These are phyloP conservation scores for Tanypteryx hageni DNA, from an alignment of 2,888 invertebrate species.

Conservation along the genomic window DNA sequence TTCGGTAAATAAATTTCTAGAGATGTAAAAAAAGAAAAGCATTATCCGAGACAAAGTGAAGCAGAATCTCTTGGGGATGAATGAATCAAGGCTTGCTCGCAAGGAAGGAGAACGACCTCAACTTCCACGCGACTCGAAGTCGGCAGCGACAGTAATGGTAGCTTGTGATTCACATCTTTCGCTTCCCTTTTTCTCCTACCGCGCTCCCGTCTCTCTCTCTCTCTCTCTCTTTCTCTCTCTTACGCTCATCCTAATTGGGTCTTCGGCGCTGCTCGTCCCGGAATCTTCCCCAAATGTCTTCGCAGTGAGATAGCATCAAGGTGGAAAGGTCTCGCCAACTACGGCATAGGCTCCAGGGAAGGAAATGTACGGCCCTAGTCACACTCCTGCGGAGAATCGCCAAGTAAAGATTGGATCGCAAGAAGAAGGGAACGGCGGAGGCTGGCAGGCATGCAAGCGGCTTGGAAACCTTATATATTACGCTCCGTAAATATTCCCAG, in stretches of 20 bases:
- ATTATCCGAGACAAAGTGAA: too few relatives aligned
- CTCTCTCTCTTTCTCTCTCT: neutral
- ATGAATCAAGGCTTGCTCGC: too few relatives aligned
- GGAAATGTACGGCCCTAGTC: neutral
- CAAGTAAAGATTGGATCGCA: neutral
- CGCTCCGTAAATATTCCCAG: neutral
- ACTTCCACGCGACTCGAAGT: too few relatives aligned
- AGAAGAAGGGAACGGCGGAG: neutral
- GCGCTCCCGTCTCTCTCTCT: neutral
- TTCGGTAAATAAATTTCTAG: too few relatives aligned
- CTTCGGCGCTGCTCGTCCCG: neutral
- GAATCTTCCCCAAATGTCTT: neutral
- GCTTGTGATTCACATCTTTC: too few relatives aligned
- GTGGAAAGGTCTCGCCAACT: neutral
- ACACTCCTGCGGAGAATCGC: neutral
- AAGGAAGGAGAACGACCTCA: too few relatives aligned
- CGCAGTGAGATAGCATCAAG: neutral
- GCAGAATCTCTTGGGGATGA: too few relatives aligned
- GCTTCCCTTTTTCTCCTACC: too few relatives aligned
- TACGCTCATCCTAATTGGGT: conserved; percentile 40
- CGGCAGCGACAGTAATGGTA: too few relatives aligned
- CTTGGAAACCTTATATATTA: neutral
- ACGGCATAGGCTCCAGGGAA: neutral
- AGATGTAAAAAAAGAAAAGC: too few relatives aligned
- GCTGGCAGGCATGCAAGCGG: neutral